Evolutionary conservation across 2,888 invertebrate species (phyloP).

Genomic region (Agrypnus murinus): DNA sequence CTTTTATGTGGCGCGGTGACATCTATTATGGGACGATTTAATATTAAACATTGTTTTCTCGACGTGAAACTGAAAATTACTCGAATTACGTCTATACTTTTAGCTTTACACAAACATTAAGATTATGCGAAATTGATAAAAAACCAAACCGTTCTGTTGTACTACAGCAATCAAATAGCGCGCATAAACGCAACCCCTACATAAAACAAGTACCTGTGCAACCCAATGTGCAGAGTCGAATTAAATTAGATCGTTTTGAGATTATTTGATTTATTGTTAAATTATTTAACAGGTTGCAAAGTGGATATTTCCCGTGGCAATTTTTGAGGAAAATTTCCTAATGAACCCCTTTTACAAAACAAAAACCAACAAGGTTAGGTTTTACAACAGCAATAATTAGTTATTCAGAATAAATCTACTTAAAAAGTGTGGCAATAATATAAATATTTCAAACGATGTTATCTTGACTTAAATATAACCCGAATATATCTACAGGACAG

Average conservation of each 20-base stretch:
- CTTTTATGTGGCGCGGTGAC: conserved; percentile 23
- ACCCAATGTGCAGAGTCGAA: conserved; percentile 11
- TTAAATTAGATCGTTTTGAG: conserved; percentile 9
- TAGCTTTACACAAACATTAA: conserved; percentile 7
- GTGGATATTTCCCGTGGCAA: neutral
- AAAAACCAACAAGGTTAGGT: too few species aligned
- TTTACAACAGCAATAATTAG: too few species aligned
- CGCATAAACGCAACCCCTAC: conserved; percentile 13
- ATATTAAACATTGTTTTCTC: conserved; percentile 23
- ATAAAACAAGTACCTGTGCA: conserved; percentile 8
- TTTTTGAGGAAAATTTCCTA: neutral
- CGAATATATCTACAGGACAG: too few species aligned
- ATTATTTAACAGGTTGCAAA: neutral
- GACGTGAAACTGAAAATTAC: conserved; percentile 22
- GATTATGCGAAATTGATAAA: conserved; percentile 2
- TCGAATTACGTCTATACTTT: conserved; percentile 1
- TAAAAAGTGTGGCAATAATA: too few species aligned
- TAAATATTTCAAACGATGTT: too few species aligned
- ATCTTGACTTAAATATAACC: too few species aligned
- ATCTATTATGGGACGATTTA: conserved; percentile 16
- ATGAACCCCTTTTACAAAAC: too few species aligned
- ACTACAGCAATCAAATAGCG: neutral
- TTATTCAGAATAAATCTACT: too few species aligned
- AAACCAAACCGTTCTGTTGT: too few species aligned
- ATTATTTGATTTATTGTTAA: conserved; percentile 3